Percentiles rank a stretch among this genome's conserved stretches.
These are phyloP conservation scores for Charadrius vociferus DNA, from an alignment of 2,113 vertebrate genomes.

Conservation along the genomic window DNA sequence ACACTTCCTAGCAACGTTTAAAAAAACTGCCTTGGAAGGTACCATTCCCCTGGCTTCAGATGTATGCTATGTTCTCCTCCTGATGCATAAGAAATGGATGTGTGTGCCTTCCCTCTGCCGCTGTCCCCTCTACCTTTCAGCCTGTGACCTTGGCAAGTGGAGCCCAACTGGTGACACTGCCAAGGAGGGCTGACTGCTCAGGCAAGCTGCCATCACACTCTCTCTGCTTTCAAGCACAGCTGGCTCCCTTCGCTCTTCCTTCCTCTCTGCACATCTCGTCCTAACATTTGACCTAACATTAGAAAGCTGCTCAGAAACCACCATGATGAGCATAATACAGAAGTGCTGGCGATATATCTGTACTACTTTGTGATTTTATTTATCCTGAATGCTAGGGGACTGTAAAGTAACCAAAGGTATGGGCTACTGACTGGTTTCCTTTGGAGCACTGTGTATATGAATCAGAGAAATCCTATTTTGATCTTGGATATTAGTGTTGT, in stretches of 20 bases:
- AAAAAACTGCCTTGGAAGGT: background rate
- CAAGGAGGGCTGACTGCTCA: background rate
- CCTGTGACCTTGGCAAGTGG: background rate
- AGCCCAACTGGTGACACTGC: accelerated
- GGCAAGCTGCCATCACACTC: background rate
- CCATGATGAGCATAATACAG: background rate
- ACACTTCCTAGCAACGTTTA: background rate
- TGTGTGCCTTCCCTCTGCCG: background rate
- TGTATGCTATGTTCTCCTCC: background rate
- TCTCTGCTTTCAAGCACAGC: background rate
- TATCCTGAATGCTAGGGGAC: background rate
- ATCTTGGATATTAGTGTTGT: background rate
- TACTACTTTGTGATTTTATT: background rate
- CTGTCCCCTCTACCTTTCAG: background rate
- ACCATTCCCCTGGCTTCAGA: background rate
- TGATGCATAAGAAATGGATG: background rate
- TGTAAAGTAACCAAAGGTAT: background rate
- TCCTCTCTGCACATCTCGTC: background rate
- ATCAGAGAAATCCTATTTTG: background rate
- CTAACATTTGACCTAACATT: background rate
- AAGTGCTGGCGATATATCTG: background rate
- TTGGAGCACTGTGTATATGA: background rate
- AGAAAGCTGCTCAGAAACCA: background rate
- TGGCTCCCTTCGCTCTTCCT: background rate
- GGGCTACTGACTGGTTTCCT: background rate